These are phyloP conservation scores for Distichodus sexfasciatus DNA, from an alignment of 2,797 vertebrate genomes.

Conservation along the genomic window DNA sequence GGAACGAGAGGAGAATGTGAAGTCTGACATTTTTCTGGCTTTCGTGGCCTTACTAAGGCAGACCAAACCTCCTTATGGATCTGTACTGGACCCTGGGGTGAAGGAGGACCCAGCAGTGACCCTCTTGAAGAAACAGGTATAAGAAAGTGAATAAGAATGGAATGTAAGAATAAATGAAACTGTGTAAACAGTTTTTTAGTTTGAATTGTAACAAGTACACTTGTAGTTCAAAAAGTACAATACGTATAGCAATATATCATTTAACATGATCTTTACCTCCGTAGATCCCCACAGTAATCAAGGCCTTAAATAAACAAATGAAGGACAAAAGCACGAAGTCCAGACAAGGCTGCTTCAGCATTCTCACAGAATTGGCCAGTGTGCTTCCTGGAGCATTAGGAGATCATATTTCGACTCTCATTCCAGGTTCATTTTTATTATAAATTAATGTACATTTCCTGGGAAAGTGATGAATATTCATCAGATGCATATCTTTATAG, in stretches of 20 bases:
- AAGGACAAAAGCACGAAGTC: conserved; percentile 87
- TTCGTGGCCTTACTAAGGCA: conserved; percentile 86
- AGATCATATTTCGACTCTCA: conserved; percentile 80
- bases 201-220: no score
- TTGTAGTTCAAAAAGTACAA: no score
- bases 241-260: background rate
- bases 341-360: conserved; percentile 88
- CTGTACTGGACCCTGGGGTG: conserved; percentile 51
- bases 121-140: conserved; percentile 84
- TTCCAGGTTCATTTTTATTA: conserved; percentile 66
- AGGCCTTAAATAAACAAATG: conserved; percentile 86
- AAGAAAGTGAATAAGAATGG: background rate
- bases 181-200: no score
- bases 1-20: conserved; percentile 93
- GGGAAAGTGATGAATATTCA: no score
- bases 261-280: background rate
- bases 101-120: conserved; percentile 73
- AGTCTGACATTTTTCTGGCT: conserved; percentile 84
- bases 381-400: conserved; percentile 84
- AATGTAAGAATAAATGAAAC: no score
- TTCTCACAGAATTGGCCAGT: conserved; percentile 83
- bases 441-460: no score
- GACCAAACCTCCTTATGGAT: conserved; percentile 70
- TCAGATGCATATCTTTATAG: no score
- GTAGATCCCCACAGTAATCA: conserved; percentile 86